phyloP scores from a whole-genome alignment of 2,888 invertebrate species.

The Taenaris catops region DNA sequence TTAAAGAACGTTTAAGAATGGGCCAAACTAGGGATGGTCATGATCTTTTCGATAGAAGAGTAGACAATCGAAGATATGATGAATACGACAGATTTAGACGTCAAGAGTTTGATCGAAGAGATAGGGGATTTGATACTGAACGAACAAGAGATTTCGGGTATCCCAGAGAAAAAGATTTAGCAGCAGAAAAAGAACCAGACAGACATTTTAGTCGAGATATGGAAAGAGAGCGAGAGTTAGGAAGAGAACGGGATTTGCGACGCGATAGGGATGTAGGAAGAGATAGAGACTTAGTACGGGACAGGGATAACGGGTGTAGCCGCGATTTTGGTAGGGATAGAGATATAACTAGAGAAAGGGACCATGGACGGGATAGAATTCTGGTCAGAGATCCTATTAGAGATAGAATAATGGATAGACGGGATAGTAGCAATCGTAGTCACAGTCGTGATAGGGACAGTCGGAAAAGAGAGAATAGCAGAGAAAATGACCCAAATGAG shows the following conservation, averaged over 20 bases:
- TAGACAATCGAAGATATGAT: constrained; percentile 37
- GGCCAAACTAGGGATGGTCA: constrained; percentile 10
- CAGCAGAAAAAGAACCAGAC: constrained; percentile 24
- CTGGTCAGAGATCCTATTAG: constrained; percentile 31
- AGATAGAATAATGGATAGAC: constrained; percentile 29
- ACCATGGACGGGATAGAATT: constrained; percentile 35
- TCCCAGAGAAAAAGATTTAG: constrained; percentile 32
- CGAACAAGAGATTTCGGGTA: constrained; percentile 34
- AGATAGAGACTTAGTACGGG: constrained; percentile 31
- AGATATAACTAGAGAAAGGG: constrained; percentile 29
- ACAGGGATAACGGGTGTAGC: constrained; percentile 37
- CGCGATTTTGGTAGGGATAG: constrained; percentile 30
- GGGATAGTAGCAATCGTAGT: constrained; percentile 36
- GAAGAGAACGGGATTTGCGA: constrained; percentile 12
- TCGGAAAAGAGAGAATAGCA: constrained; percentile 54
- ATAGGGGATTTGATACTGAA: constrained; percentile 34
- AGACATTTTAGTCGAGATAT: constrained; percentile 22
- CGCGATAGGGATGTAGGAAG: constrained; percentile 28
- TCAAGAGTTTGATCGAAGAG: constrained; percentile 33
- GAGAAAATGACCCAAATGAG: constrained; percentile 42
- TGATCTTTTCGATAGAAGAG: constrained; percentile 30
- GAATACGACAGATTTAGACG: constrained; percentile 38
- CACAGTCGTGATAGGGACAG: constrained; percentile 51
- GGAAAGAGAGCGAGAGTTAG: constrained; percentile 19
- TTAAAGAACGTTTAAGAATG: constrained; percentile 27